These are phyloP conservation scores for Coregonus clupeaformis DNA, from an alignment of 2,113 vertebrate genomes.

Conservation along the genomic window DNA sequence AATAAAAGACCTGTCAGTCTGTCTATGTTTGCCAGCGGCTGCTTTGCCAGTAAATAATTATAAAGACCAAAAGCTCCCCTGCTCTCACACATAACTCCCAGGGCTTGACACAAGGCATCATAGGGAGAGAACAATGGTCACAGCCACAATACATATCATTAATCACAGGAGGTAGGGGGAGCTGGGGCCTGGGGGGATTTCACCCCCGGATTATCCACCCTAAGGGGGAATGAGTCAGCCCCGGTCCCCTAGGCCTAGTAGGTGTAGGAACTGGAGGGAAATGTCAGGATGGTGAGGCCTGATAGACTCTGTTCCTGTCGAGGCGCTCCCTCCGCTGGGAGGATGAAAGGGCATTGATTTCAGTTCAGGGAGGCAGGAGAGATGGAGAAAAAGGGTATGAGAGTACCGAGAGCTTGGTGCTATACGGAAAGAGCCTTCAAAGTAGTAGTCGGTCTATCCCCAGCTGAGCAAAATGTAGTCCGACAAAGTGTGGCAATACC, in stretches of 20 bases:
- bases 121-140: slow-evolving; percentile 63
- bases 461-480: slow-evolving; percentile 39
- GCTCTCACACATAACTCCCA: slow-evolving; percentile 37
- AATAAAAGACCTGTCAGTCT: slow-evolving; percentile 55
- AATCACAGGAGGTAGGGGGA: slow-evolving; percentile 61
- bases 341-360: slow-evolving; percentile 68
- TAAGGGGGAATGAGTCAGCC: slow-evolving; percentile 41
- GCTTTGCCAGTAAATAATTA: slow-evolving; percentile 61
- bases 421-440: slow-evolving; percentile 42
- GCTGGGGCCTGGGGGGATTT: slow-evolving; percentile 56
- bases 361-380: slow-evolving; percentile 52
- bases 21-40: slow-evolving; percentile 52
- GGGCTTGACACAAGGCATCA: slow-evolving; percentile 49
- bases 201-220: slow-evolving; percentile 62
- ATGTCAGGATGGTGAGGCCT: slow-evolving; percentile 57
- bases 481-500: slow-evolving; percentile 38
- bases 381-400: slow-evolving; percentile 47
- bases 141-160: slow-evolving; percentile 61
- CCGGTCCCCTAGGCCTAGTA: slow-evolving; percentile 39
- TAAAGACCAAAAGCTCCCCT: slow-evolving; percentile 50
- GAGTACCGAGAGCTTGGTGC: neutral
- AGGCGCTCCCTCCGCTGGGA: slow-evolving; percentile 52
- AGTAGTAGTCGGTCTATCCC: slow-evolving; percentile 37
- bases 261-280: slow-evolving; percentile 49
- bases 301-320: slow-evolving; percentile 51